These are phyloP conservation scores for Copidosoma floridanum DNA, from an alignment of 1,140 invertebrate species.

Conservation along the genomic window DNA sequence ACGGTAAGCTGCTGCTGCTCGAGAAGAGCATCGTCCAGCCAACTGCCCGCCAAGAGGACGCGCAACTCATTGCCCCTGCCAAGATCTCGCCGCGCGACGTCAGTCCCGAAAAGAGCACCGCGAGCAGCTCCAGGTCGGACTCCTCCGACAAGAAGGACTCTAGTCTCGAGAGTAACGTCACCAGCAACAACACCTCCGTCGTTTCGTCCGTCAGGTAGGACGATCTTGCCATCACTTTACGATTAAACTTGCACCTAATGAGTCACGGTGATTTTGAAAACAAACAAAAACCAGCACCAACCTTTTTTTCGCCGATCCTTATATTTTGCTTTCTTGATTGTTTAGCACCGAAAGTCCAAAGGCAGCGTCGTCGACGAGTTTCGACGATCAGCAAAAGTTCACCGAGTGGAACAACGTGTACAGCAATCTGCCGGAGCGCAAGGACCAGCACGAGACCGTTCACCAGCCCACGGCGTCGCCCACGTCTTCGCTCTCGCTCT, in stretches of 20 bases:
- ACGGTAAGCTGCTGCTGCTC: slow-evolving; percentile 45
- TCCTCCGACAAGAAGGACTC: slow-evolving; percentile 52
- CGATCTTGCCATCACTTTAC: too few relatives aligned
- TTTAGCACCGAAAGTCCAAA: slow-evolving; percentile 41
- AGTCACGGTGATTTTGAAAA: too few relatives aligned
- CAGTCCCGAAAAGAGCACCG: slow-evolving; percentile 1
- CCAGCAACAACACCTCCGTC: slow-evolving; percentile 26
- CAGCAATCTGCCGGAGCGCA: slow-evolving; percentile 37
- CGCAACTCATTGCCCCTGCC: too few relatives aligned
- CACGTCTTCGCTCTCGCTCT: neutral
- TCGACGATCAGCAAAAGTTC: slow-evolving; percentile 53
- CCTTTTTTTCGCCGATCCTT: too few relatives aligned
- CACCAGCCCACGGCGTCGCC: neutral
- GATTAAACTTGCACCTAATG: too few relatives aligned
- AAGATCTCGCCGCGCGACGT: too few relatives aligned
- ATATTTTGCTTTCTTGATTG: neutral
- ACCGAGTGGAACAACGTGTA: slow-evolving; percentile 56
- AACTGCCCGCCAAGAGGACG: slow-evolving; percentile 25
- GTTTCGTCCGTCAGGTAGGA: slow-evolving; percentile 15
- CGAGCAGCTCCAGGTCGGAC: slow-evolving; percentile 39
- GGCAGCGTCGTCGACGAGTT: slow-evolving; percentile 44
- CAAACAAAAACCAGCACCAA: too few relatives aligned
- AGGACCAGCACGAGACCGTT: slow-evolving; percentile 35
- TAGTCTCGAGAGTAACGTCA: slow-evolving; percentile 48
- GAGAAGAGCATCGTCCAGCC: too few relatives aligned